Evolutionary conservation across 1,140 invertebrate species (phyloP), one percentile per base, ranked within the genome.

Genomic region (Limonius californicus): DNA sequence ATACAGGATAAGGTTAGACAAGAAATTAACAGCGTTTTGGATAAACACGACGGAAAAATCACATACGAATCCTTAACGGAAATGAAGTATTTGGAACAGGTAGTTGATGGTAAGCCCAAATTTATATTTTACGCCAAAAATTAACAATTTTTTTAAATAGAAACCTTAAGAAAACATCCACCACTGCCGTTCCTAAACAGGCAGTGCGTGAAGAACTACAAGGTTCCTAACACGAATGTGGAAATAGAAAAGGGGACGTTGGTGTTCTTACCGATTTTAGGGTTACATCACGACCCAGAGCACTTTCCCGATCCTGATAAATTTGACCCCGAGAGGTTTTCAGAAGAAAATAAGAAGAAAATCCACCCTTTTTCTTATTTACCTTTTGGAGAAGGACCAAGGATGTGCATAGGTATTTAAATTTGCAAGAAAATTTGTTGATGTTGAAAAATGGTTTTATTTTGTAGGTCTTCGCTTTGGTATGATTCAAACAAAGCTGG

Each of bases 401-500:
- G 85, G 53, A 83, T 81, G 66, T 87, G 85, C 63, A 83, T 87
- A 57, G 79, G 78, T 79, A 74, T n/a, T n/a, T n/a, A n/a, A n/a
- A n/a, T n/a, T n/a, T n/a, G n/a, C n/a, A n/a, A n/a, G n/a, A n/a
- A n/a, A n/a, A n/a, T n/a, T n/a, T n/a, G n/a, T n/a, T n/a, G n/a
- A n/a, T n/a, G n/a, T n/a, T n/a, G n/a, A n/a, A n/a, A n/a, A n/a
- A n/a, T n/a, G n/a, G n/a, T n/a, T n/a, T n/a, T n/a, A n/a, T n/a
- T n/a, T n/a, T n/a, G n/a, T n/a, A 59, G 57, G 57, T 21, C 16
- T 20, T 16, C 19, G 57, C 12, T 30, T 59, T 12, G 57, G 57
- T 3, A 23, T 47, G 19, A 27, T 50, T 1, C 57, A 59, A 30
- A 35, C 45, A n/a, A 59, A 59, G 19, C 12, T 59, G 8, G 57